phyloP scores from a whole-genome alignment of 2,797 vertebrate genomes.

The Micromesistius poutassou region DNA sequence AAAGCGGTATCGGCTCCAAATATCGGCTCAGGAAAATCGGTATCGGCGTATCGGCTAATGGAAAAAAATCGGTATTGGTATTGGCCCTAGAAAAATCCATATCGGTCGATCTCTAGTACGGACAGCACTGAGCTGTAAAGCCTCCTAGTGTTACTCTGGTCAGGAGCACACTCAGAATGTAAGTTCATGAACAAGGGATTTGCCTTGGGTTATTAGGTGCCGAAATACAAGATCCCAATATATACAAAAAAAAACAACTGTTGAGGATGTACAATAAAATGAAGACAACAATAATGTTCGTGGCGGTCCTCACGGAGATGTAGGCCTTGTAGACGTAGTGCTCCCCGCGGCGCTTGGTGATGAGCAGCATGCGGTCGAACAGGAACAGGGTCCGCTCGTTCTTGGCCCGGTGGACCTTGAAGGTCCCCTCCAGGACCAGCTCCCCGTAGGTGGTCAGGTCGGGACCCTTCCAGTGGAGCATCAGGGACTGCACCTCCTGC shows the following conservation, averaged over 20 bases:
- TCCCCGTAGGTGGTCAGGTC: conserved; percentile 90
- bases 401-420: conserved; percentile 83
- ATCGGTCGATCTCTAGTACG: too few species aligned
- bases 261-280: neutral
- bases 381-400: conserved; percentile 90
- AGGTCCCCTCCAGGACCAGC: conserved; percentile 90
- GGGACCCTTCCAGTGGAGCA: conserved; percentile 89
- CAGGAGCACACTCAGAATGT: too few species aligned
- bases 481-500: conserved; percentile 91
- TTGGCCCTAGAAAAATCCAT: too few species aligned
- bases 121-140: neutral
- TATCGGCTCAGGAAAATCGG: too few species aligned
- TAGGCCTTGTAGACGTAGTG: conserved; percentile 87
- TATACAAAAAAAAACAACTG: neutral
- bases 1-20: too few species aligned
- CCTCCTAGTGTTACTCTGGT: neutral
- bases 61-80: too few species aligned
- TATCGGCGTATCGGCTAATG: too few species aligned
- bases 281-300: too few species aligned
- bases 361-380: conserved; percentile 85
- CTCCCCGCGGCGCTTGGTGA: conserved; percentile 87
- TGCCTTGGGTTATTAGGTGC: too few species aligned
- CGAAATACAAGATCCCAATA: too few species aligned
- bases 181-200: too few species aligned
- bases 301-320: conserved; percentile 79